phyloP scores from a whole-genome alignment of 2,888 invertebrate genomes.

The Athalia rosae region DNA sequence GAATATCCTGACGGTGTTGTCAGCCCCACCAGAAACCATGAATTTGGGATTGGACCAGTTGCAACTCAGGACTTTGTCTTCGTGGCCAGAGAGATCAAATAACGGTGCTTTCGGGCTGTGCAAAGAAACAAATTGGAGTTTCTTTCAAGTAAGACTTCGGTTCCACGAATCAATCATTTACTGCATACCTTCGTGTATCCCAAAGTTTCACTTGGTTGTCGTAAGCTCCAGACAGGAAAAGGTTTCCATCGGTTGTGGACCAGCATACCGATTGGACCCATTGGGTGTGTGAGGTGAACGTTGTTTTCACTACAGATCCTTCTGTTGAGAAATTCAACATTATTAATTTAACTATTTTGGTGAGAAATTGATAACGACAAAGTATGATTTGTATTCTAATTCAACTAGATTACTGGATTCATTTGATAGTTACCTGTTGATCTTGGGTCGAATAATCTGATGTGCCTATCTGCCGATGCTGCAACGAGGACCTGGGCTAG shows the following conservation, averaged over 20 bases:
- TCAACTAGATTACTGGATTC: too few relatives aligned
- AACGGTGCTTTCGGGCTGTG: constrained; percentile 91
- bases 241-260: constrained; percentile 87
- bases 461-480: constrained; percentile 92
- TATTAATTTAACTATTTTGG: not conserved
- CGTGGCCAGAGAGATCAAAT: constrained; percentile 94
- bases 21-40: constrained; percentile 94
- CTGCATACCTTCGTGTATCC: constrained; percentile 90
- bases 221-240: constrained; percentile 95
- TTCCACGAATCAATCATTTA: constrained; percentile 30
- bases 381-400: too few relatives aligned
- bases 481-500: constrained; percentile 85
- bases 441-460: constrained; percentile 94
- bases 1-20: constrained; percentile 93
- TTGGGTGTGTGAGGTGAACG: constrained; percentile 90
- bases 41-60: constrained; percentile 94
- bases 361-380: not conserved
- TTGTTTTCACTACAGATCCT: constrained; percentile 89
- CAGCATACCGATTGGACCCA: constrained; percentile 96
- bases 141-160: not conserved
- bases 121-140: constrained; percentile 52
- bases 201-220: constrained; percentile 95
- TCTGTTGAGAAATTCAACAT: constrained; percentile 76
- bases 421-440: constrained; percentile 79
- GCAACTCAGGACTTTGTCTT: constrained; percentile 93